Conservation (phyloP, 2,113 vertebrate species). For the Heliornis fulica region DNA sequence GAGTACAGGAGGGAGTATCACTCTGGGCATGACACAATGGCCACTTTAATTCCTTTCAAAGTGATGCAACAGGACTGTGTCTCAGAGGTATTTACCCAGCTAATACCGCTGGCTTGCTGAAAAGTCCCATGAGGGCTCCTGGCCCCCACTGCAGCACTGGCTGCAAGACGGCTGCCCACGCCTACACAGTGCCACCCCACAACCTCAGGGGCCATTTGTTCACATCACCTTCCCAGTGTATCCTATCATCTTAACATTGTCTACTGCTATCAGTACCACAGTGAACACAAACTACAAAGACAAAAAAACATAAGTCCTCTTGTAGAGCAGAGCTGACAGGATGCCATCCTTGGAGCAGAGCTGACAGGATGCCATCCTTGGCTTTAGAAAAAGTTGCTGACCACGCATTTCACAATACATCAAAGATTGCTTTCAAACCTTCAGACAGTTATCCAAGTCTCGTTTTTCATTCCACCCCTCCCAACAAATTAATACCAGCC, state of each 20-base stretch:
- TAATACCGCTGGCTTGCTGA: accelerated
- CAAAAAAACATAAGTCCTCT: neutral
- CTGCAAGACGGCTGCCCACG: accelerated
- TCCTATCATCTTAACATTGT: neutral
- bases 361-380: neutral
- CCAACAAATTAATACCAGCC: slow-evolving; percentile 2
- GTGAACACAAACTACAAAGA: neutral
- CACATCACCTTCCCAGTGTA: accelerated
- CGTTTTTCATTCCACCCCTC: neutral
- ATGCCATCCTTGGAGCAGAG: neutral
- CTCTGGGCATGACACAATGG: too few relatives aligned
- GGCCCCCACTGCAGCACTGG: too few relatives aligned
- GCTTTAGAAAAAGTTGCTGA: neutral
- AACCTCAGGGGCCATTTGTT: neutral
- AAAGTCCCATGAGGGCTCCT: accelerated
- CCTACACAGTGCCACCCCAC: neutral
- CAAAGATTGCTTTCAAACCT: neutral
- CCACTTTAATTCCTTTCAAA: neutral
- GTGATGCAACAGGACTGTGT: accelerated
- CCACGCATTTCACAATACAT: neutral
- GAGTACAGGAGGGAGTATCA: neutral
- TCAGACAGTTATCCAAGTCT: neutral
- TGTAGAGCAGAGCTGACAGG: neutral
- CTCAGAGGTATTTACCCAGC: accelerated
- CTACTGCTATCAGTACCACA: neutral